Evolutionary conservation across 2,888 invertebrate genomes (phyloP), one percentile per base, ranked within the genome.

Genomic region (Conistra vaccinii): DNA sequence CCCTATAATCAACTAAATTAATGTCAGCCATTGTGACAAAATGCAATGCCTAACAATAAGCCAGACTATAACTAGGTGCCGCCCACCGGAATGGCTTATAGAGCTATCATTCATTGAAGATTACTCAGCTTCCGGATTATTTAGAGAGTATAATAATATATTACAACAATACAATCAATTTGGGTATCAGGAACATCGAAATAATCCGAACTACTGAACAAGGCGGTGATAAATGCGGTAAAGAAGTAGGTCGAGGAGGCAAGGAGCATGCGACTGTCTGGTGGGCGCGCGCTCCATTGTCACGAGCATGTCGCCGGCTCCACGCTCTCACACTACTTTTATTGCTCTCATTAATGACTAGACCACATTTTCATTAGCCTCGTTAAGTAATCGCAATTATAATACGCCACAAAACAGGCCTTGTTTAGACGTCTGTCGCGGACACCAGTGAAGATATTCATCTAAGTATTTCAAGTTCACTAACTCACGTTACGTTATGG

Each of bases 81-180:
- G 39, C 51, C 53, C 48, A 32, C 58, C 65, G 45, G 42, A 63
- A 65, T 55, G 42, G 69, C 67, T 55, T 62, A 73, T 53, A 12
- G 12, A 72, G 35, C 65, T 32, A 81, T 75, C 75, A 78, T 76
- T 85, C 69, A 78, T 77, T 75, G 70, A 74, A 83, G 77, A 88
- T 88, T 87, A 88, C 78, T 89, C 85, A 85, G 84, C 82, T 78
- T 79, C 75, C 73, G 75, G 71, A 83, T 67, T 82, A 84, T 87
- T 87, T 77, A 83, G 76, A 78, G 72, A 84, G 70, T 78, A 73
- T 53, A 65, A 29, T 65, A 48, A 29, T 29, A n/a, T 69, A 57
- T 84, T 87, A 86, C 82, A 83, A 92, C 92, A 93, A 92, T 92
- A 86, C 88, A 92, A 94, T 94, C 93, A 89, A 93, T 91, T 90